A percentile compares a stretch with the other conserved stretches of the same genome.
These are phyloP conservation scores for Nycticebus coucang DNA, from an alignment of 2,113 vertebrate species.

Conservation along the genomic window DNA sequence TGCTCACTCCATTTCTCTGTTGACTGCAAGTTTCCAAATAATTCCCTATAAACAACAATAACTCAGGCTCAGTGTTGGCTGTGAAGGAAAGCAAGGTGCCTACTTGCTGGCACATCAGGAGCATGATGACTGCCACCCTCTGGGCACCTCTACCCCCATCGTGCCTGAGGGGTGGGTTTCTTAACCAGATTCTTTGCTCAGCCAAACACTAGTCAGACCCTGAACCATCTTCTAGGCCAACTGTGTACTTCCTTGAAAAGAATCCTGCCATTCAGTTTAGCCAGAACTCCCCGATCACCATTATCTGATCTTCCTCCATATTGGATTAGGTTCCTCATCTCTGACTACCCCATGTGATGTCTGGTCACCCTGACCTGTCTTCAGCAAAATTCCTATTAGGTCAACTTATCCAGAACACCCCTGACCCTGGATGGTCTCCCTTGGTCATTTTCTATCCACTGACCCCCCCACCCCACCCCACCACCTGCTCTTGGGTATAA, in stretches of 20 bases:
- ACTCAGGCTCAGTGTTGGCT: neutral
- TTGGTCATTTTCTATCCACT: neutral
- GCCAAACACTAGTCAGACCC: neutral
- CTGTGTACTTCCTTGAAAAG: neutral
- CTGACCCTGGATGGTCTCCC: neutral
- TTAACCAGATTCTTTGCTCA: neutral
- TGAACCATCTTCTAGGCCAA: neutral
- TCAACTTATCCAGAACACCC: neutral
- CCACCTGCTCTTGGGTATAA: neutral
- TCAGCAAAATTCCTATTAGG: neutral
- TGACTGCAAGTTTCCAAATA: constrained; percentile 23
- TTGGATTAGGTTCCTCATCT: neutral
- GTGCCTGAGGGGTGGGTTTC: neutral
- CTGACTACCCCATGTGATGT: accelerated
- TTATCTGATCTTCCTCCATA: neutral
- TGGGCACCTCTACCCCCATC: neutral
- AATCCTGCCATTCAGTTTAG: neutral
- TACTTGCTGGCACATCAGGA: neutral
- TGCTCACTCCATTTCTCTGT: neutral
- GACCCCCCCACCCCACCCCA: neutral
- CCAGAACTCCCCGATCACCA: neutral
- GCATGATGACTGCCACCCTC: accelerated
- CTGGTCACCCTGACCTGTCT: neutral
- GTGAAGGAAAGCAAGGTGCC: too few relatives aligned
- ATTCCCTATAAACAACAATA: neutral